Base-by-base conservation (phyloP, 2,797 vertebrate species). In the Sylvilagus floridanus region DNA sequence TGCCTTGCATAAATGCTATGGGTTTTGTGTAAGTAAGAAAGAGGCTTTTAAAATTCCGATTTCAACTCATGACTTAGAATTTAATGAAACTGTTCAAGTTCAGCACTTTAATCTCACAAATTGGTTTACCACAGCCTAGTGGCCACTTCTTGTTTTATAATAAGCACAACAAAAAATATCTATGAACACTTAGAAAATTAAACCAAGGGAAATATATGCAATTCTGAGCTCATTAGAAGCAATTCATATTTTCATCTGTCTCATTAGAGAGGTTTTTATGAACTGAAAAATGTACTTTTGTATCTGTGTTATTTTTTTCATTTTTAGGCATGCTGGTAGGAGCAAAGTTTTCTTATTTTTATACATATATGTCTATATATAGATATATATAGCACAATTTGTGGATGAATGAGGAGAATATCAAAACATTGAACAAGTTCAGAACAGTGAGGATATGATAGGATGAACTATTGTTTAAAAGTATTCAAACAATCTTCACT, bases 81-180 rank as follows among this genome's bases (percentile, higher is more conserved):
- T 98, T 98, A 98, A 98, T 98, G 97, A 98, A 98, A 98, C 96
- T 63, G 68, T 98, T 98, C 97, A 97, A 98, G 98, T 97, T 97
- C 97, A 98, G 96, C 97, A 97, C 98, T 98, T 98, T 98, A 98
- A 98, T 98, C 97, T 98, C 98, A 96, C 97, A 98, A 98, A 98
- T 98, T 98, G 97, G 97, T 98, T 98, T 98, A 98, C 98, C 98
- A 98, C 98, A 98, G 98, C 97, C 98, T 98, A 98, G 98, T 98
- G 98, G 97, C 98, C 96, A 98, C 97, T 98, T 98, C 97, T 98
- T 98, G 97, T 98, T 98, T 98, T 97, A 98, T 98, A 98, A 98
- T 97, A 98, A 98, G 97, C 97, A 97, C 97, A 98, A 98, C 98
- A 98, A 98, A 98, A 98, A 97, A 97, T 98, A 98, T 98, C 97